A percentile compares a stretch with the other conserved stretches of the same genome.
phyloP scores from a whole-genome alignment of 2,113 vertebrate genomes.

The Hirundichthys speculiger region DNA sequence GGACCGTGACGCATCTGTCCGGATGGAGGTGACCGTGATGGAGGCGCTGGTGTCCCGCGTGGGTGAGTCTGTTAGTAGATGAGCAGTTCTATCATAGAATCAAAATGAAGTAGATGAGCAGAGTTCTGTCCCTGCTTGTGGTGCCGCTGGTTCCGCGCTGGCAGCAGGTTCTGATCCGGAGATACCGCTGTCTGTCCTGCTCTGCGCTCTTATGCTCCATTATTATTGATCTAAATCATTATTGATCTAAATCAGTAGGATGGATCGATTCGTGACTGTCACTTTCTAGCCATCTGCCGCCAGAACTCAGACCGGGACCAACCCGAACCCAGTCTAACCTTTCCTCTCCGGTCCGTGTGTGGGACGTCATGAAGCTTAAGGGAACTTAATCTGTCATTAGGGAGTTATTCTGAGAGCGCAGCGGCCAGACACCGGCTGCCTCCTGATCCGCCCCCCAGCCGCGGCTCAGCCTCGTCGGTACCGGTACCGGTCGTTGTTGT shows the following conservation, averaged over 20 bases:
- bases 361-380: constrained; percentile 66
- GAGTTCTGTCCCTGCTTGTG: too few relatives aligned
- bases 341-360: too few relatives aligned
- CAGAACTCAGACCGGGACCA: constrained; percentile 2
- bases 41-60: constrained; percentile 62
- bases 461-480: neutral
- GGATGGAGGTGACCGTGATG: constrained; percentile 69
- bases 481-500: constrained; percentile 9
- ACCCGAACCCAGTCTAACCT: too few relatives aligned
- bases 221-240: too few relatives aligned
- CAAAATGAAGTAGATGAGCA: too few relatives aligned
- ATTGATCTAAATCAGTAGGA: neutral
- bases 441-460: constrained; percentile 7
- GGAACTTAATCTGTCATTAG: constrained; percentile 78
- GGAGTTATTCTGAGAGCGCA: constrained; percentile 74
- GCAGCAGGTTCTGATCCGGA: too few relatives aligned
- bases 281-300: constrained; percentile 35
- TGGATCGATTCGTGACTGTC: constrained; percentile 61
- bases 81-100: too few relatives aligned
- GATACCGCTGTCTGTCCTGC: too few relatives aligned
- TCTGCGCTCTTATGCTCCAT: too few relatives aligned
- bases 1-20: constrained; percentile 39
- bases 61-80: too few relatives aligned
- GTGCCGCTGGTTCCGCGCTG: too few relatives aligned
- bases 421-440: constrained; percentile 31